Conservation (phyloP, 2,888 invertebrate species). For the Fragum fragum region DNA sequence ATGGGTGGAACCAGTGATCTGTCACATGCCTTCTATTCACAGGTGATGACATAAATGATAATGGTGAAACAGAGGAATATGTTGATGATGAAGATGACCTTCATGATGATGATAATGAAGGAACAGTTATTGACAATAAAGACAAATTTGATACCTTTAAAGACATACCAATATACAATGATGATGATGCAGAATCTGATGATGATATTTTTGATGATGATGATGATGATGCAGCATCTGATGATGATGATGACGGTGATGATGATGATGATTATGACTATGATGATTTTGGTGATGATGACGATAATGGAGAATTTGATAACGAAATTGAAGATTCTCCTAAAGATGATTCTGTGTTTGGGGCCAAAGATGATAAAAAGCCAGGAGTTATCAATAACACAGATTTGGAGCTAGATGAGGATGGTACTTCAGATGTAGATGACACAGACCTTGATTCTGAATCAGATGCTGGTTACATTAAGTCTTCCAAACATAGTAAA, state of each 20-base stretch:
- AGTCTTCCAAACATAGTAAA: neutral
- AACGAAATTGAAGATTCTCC: neutral
- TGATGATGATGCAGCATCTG: neutral
- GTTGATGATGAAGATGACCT: constrained; percentile 13
- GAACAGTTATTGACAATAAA: neutral
- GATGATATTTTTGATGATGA: constrained; percentile 7
- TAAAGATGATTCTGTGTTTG: neutral
- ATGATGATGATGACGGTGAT: constrained; percentile 81
- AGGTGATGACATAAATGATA: neutral
- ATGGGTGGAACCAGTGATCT: too few relatives aligned
- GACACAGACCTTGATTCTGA: neutral
- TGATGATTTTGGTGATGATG: neutral
- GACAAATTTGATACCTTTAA: constrained; percentile 92
- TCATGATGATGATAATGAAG: constrained; percentile 4
- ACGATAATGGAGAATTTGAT: neutral
- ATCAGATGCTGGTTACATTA: neutral
- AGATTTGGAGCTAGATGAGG: neutral
- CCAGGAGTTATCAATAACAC: neutral
- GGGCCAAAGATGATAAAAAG: neutral
- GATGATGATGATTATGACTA: constrained; percentile 68
- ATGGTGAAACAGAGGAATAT: neutral
- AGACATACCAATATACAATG: constrained; percentile 9
- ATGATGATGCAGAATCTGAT: neutral
- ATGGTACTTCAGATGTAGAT: neutral
- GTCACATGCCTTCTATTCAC: too few relatives aligned